Evolutionary conservation across 2,888 invertebrate species (phyloP).

Genomic region (Drosophila neotestacea): DNA sequence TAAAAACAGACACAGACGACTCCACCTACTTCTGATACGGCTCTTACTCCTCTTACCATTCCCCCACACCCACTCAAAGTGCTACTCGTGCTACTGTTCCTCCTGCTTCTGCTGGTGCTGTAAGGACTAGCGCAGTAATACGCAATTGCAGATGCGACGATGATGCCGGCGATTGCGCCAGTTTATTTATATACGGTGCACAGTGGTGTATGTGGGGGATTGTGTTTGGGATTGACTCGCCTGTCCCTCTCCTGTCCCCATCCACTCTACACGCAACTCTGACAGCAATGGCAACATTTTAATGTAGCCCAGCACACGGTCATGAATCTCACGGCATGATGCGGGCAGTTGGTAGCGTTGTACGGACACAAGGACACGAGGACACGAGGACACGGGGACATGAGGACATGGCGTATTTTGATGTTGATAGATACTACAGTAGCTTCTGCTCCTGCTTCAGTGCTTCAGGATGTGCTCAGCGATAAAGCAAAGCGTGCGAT

Average conservation of each 20-base stretch:
- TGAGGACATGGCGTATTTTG: conserved; percentile 60
- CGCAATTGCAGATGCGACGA: conserved; percentile 80
- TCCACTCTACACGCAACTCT: conserved; percentile 12
- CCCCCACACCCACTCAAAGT: conserved; percentile 3
- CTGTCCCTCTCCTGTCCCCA: conserved; percentile 1
- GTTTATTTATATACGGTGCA: conserved; percentile 70
- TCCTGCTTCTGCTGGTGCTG: conserved; percentile 8
- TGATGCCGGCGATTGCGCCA: conserved; percentile 77
- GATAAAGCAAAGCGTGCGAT: conserved; percentile 78
- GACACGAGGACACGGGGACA: conserved; percentile 14
- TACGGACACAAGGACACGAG: conserved; percentile 10
- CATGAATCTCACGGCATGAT: conserved; percentile 67
- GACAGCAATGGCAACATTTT: conserved; percentile 67
- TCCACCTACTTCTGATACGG: conserved; percentile 39
- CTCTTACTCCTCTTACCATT: neutral
- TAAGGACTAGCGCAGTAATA: conserved; percentile 55
- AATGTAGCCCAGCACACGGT: conserved; percentile 65
- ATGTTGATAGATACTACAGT: conserved; percentile 70
- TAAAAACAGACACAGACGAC: conserved; percentile 58
- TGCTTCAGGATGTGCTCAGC: conserved; percentile 50
- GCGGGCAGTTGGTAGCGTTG: conserved; percentile 39
- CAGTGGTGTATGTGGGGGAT: conserved; percentile 10
- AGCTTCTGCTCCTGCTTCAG: conserved; percentile 30
- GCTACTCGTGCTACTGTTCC: neutral
- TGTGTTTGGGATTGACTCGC: conserved; percentile 28